phyloP scores from a whole-genome alignment of 2,888 invertebrate genomes.

The Drosophila buzzatii region DNA sequence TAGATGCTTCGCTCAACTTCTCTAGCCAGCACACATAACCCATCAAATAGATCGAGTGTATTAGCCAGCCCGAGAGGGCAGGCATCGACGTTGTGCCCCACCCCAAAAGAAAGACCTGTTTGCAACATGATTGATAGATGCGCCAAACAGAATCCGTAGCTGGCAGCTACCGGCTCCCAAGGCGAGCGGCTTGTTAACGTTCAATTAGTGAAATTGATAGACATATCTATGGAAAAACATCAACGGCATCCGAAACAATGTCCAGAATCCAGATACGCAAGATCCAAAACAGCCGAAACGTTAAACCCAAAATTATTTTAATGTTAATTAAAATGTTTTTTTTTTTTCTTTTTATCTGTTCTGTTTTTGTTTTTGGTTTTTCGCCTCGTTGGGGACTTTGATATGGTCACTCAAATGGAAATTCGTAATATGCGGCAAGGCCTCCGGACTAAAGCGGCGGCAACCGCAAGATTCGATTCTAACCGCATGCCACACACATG shows the following conservation, averaged over 20 bases:
- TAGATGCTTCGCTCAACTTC: conserved; percentile 14
- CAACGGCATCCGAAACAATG: conserved; percentile 25
- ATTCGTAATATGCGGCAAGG: conserved; percentile 47
- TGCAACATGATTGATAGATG: conserved; percentile 70
- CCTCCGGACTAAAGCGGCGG: conserved; percentile 27
- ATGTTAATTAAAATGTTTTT: conserved; percentile 73
- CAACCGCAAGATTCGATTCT: conserved; percentile 56
- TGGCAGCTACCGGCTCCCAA: conserved; percentile 44
- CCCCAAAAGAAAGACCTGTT: conserved; percentile 39
- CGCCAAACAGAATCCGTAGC: conserved; percentile 44
- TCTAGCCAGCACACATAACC: conserved; percentile 7
- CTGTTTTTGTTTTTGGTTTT: conserved; percentile 4
- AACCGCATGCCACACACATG: conserved; percentile 74
- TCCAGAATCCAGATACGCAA: conserved; percentile 12
- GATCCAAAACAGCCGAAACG: conserved; percentile 39
- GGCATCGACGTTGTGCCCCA: conserved; percentile 14
- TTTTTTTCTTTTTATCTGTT: neutral
- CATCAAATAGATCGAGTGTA: conserved; percentile 44
- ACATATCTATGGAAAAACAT: conserved; percentile 65
- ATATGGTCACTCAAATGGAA: conserved; percentile 68
- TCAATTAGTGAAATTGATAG: conserved; percentile 80
- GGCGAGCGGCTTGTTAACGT: conserved; percentile 72
- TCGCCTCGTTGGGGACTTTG: conserved; percentile 35
- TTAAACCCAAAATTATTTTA: conserved; percentile 60
- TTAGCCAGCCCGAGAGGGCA: conserved; percentile 17